A percentile compares a stretch with the other conserved stretches of the same genome.
phyloP scores from a whole-genome alignment of 2,797 vertebrate species.

The Acanthiza pusilla region DNA sequence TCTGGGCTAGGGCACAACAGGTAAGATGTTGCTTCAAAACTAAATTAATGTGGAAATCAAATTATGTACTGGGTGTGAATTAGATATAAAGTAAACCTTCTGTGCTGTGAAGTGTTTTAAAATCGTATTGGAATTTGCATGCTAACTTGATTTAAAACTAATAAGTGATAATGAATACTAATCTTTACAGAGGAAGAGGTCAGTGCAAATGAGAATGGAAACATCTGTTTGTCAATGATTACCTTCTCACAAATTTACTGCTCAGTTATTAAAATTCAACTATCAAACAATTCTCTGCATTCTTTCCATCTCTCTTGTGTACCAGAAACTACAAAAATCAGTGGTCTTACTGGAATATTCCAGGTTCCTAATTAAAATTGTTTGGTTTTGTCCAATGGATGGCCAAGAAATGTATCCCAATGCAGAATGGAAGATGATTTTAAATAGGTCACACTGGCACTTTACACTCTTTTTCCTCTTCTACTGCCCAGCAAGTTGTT shows the following conservation, averaged over 20 bases:
- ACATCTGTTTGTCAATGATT: neutral
- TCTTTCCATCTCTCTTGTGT: neutral
- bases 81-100: neutral
- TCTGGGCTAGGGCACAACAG: conserved; percentile 88
- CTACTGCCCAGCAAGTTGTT: neutral
- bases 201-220: neutral
- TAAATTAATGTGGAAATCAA: neutral
- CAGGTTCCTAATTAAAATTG: neutral
- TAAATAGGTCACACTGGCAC: neutral
- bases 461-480: neutral
- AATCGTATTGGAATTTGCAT: neutral
- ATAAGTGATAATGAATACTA: neutral
- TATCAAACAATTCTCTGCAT: neutral
- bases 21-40: conserved; percentile 64
- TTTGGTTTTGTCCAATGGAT: neutral
- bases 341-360: neutral
- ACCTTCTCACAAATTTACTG: neutral
- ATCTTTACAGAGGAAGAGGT: neutral
- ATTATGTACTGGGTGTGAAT: neutral
- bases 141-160: neutral
- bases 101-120: neutral
- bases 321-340: neutral
- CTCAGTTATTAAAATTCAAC: neutral
- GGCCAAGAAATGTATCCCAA: neutral
- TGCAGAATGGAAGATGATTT: neutral